Conservation (phyloP, 2,797 vertebrate species). For the Helostoma temminkii region DNA sequence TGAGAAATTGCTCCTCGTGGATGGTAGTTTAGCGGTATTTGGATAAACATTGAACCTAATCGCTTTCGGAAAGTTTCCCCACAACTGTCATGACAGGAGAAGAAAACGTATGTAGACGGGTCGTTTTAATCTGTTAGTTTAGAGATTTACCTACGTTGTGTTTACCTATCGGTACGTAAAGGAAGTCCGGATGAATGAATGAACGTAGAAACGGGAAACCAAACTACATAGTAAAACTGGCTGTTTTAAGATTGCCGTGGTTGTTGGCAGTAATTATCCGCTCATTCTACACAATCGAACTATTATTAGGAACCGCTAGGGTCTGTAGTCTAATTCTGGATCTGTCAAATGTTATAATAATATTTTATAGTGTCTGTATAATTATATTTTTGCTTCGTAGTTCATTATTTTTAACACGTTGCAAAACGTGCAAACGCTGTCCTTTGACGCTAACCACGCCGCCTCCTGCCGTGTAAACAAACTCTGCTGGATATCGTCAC, state of each 20-base stretch:
- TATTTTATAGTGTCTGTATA: neutral
- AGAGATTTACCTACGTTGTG: accelerated
- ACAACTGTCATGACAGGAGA: conserved; percentile 32
- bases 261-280: accelerated
- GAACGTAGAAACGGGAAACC: neutral
- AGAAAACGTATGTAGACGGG: conserved; percentile 26
- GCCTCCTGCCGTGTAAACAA: neutral
- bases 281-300: accelerated
- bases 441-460: no score
- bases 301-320: accelerated
- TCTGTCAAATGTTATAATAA: accelerated
- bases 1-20: neutral
- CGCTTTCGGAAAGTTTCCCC: neutral
- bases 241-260: neutral
- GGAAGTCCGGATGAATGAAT: neutral
- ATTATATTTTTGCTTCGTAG: no score
- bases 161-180: neutral
- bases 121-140: neutral
- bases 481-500: no score
- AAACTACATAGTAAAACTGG: conserved; percentile 1
- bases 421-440: neutral
- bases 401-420: neutral
- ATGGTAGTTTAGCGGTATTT: accelerated
- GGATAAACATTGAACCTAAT: neutral
- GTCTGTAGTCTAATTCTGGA: neutral